Evolutionary conservation across 2,797 vertebrate genomes (phyloP), one percentile per base, ranked within the genome.

Genomic region (Leptoclinus maculatus): DNA sequence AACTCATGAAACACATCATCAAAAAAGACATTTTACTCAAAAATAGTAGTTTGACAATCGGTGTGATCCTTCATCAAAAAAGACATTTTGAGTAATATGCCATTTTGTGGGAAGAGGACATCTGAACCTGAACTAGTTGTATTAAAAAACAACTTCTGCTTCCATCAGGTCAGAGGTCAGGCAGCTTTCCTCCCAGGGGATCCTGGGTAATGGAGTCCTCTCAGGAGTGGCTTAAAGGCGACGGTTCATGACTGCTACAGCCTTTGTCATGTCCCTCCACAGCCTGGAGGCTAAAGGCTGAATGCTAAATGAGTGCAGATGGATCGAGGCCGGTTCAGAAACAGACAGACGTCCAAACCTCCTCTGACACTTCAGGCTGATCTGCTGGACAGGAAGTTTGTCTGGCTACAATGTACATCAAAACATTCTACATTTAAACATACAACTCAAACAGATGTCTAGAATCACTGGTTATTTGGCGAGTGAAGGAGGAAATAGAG

Each of bases 121-220:
- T 84, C 78, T 82, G 83, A 87, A 70, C 76, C 74, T 84, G 66
- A 80, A 84, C 68, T 57, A 83, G 41, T 17, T 69, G 45, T 47
- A 51, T 45, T 36, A n/a, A 63, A 68, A 78, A 75, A 70, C 54
- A 80, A 74, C 60, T 59, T 86, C 47, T 87, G 82, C 65, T 83
- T 83, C 54, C 56, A 83, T 79, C 60, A 85, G 80, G 54, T 84
- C 78, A 82, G 63, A 90, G 79, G 74, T 84, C 64, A 67, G 79
- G 60, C 69, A 60, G 51, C 68, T 79, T 66, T 71, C 51, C 74
- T 66, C 66, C 62, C 27, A 79, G 56, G 84, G 80, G 81, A 86
- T 85, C 79, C 80, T 86, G 82, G 80, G 74, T 87, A 84, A 80
- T 64, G 74, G 56, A 88, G 82, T 88, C 65, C 80, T 85, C 72